Percentiles rank a stretch among this genome's conserved stretches.
These are phyloP conservation scores for Enteromius fasciolatus DNA, from an alignment of 2,797 vertebrate species.

Conservation along the genomic window DNA sequence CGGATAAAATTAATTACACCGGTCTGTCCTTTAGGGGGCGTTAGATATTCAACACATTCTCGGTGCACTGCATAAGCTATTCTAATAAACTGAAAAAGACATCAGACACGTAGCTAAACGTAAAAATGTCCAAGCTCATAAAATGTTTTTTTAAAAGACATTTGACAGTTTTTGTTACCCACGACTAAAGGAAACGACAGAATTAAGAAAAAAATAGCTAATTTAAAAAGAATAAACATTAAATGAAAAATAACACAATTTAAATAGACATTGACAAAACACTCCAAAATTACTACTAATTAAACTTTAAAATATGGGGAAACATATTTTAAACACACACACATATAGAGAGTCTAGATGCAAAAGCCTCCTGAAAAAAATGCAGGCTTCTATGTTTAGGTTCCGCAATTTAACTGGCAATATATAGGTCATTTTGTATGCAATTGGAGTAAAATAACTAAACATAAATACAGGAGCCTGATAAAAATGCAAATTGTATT, in stretches of 20 bases:
- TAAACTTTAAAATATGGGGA: background rate
- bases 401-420: too few species aligned
- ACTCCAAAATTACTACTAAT: background rate
- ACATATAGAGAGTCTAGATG: too few species aligned
- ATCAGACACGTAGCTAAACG: background rate
- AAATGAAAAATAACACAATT: background rate
- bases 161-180: too few species aligned
- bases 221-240: background rate
- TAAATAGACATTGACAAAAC: background rate
- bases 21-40: background rate
- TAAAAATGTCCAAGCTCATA: background rate
- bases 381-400: too few species aligned
- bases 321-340: too few species aligned
- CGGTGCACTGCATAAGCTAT: background rate
- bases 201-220: background rate
- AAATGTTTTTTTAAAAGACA: background rate
- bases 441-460: too few species aligned
- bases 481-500: too few species aligned
- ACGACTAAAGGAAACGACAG: background rate
- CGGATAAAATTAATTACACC: background rate
- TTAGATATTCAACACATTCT: background rate
- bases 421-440: too few species aligned
- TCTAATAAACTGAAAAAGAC: background rate
- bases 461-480: too few species aligned
- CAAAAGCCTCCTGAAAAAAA: too few species aligned